Percentiles rank a stretch among this genome's conserved stretches.
phyloP scores from a whole-genome alignment of 2,888 invertebrate species.

The Oeneis ivallda region DNA sequence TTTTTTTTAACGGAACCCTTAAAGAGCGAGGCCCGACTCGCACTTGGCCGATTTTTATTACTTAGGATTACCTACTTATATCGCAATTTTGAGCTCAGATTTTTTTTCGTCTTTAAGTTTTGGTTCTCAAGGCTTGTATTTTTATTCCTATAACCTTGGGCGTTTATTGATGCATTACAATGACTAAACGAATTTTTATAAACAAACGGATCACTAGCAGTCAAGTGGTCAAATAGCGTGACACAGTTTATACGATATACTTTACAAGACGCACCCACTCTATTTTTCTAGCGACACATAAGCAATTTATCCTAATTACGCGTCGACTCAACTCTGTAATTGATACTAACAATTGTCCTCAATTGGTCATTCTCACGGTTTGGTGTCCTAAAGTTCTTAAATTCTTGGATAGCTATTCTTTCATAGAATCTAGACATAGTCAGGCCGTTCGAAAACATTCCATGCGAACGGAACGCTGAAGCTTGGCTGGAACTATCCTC shows the following conservation, averaged over 20 bases:
- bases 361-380: slow-evolving; percentile 37
- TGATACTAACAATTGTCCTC: slow-evolving; percentile 35
- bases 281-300: slow-evolving; percentile 28
- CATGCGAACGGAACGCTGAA: too few species aligned
- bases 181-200: slow-evolving; percentile 13
- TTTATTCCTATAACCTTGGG: not conserved
- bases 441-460: too few species aligned
- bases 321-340: slow-evolving; percentile 30
- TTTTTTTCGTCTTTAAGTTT: too few species aligned
- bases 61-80: too few species aligned
- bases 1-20: too few species aligned
- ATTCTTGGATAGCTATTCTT: slow-evolving; percentile 1
- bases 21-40: too few species aligned
- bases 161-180: not conserved
- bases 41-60: too few species aligned
- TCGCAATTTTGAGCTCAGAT: too few species aligned
- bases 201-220: slow-evolving; percentile 11
- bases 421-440: not conserved
- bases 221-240: slow-evolving; percentile 16
- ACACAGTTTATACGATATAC: slow-evolving; percentile 18
- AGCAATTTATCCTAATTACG: slow-evolving; percentile 33
- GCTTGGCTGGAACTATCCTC: too few species aligned
- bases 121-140: too few species aligned
- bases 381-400: slow-evolving; percentile 6
- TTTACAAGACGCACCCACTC: slow-evolving; percentile 21